Evolutionary conservation across 2,113 vertebrate species (phyloP), one percentile per base, ranked within the genome.

Genomic region (Gambusia affinis): DNA sequence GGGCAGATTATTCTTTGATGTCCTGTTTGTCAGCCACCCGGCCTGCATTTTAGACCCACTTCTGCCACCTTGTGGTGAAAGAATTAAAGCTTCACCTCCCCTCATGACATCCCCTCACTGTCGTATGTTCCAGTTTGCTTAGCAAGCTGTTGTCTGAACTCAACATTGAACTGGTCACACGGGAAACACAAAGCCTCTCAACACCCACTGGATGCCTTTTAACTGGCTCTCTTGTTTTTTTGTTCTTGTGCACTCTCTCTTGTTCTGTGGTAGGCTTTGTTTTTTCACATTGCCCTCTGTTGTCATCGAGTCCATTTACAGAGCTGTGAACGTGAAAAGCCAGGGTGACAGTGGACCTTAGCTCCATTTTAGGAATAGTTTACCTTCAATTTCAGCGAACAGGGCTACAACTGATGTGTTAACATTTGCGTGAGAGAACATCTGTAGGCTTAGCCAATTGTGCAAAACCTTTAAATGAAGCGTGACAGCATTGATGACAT

Each of bases 101-200:
- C 8, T 64, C 44, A 57, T 19, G 22, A 61, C 64, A 3, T n/a
- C 30, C 60, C 51, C 62, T 70, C 67, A 81, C 80, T 72, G 5
- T 31, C 87, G 89, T 78, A 83, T 72, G 84, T 92, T 93, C 91
- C 42, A 92, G 74, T 82, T 79, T 85, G 81, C 86, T 85, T 66
- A 78, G 76, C 71, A 65, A 83, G 82, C 72, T 60, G 39, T 62
- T 66, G 76, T 87, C 71, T 60, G 74, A 87, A 76, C 67, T 3
- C 42, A 78, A 35, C 75, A 89, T 82, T 89, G 88, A 91, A 79
- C 84, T 72, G 22, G 82, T 47, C 69, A 35, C 76, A 84, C 71
- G 62, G 69, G 24, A 47, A 83, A 60, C 80, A 84, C 82, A 88
- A 90, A 79, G 81, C 78, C 60, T 68, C 33, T 54, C 75, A 60